phyloP scores from a whole-genome alignment of 1,140 invertebrate species.

The Idris sp. region DNA sequence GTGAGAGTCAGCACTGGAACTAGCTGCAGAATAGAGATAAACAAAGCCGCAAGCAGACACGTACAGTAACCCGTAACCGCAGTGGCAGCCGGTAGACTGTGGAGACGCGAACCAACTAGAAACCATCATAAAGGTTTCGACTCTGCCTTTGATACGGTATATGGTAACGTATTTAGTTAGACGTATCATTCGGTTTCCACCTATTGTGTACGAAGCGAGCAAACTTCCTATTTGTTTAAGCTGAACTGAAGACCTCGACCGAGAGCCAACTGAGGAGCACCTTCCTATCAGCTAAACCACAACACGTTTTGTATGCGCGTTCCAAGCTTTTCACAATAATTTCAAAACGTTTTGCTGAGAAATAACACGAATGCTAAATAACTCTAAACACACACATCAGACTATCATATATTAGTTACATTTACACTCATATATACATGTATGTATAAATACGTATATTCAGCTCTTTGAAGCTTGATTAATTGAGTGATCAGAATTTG shows the following conservation, averaged over 20 bases:
- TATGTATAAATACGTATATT: no score
- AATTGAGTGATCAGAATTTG: slow-evolving; percentile 49
- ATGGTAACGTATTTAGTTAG: slow-evolving; percentile 77
- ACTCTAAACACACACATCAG: no score
- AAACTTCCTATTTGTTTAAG: slow-evolving; percentile 77
- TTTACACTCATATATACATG: no score
- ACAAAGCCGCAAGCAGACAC: slow-evolving; percentile 64
- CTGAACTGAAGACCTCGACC: slow-evolving; percentile 64
- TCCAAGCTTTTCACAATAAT: no score
- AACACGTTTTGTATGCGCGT: no score
- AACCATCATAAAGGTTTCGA: slow-evolving; percentile 77
- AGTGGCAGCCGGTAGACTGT: slow-evolving; percentile 66
- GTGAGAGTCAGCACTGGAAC: slow-evolving; percentile 42
- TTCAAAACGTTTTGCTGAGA: no score
- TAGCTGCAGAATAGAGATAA: slow-evolving; percentile 63
- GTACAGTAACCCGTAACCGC: slow-evolving; percentile 60
- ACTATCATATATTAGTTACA: no score
- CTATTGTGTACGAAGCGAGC: slow-evolving; percentile 73
- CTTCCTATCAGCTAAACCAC: no score
- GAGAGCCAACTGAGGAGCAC: no score
- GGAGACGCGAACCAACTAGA: slow-evolving; percentile 74
- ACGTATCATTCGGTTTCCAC: slow-evolving; percentile 77
- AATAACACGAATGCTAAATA: no score
- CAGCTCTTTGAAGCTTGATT: no score
- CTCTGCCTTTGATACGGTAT: slow-evolving; percentile 74